phyloP scores from a whole-genome alignment of 2,888 invertebrate genomes.

The Linyphia triangularis region DNA sequence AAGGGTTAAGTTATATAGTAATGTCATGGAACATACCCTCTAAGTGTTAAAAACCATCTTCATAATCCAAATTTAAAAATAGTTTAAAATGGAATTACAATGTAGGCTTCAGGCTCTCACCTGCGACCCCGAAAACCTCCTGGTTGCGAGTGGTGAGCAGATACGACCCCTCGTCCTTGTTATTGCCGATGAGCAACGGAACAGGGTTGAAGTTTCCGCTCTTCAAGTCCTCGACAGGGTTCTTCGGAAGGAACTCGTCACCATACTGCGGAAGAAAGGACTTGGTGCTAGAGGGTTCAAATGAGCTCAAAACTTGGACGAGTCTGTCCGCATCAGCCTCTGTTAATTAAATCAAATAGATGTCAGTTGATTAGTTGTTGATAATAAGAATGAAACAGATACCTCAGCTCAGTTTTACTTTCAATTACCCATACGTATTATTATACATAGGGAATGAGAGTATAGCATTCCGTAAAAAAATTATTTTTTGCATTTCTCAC shows the following conservation, averaged over 20 bases:
- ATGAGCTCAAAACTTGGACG: not conserved
- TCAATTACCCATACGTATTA: no score
- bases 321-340: not conserved
- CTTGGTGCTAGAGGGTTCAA: not conserved
- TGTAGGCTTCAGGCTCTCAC: not conserved
- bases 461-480: no score
- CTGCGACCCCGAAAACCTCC: constrained; percentile 14
- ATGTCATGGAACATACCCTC: no score
- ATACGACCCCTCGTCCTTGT: constrained; percentile 62
- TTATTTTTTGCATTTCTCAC: no score
- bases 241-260: constrained; percentile 18
- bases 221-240: not conserved
- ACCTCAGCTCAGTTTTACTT: no score
- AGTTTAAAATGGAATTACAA: no score
- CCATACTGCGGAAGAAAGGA: constrained; percentile 47
- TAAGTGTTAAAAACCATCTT: no score
- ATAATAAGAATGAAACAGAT: not conserved
- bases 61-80: no score
- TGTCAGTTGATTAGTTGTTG: not conserved
- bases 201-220: constrained; percentile 10
- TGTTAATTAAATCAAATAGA: not conserved
- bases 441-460: no score
- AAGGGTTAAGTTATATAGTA: no score
- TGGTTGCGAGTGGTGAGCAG: constrained; percentile 49
- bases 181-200: constrained; percentile 66